phyloP scores from a whole-genome alignment of 2,113 vertebrate genomes.

The Cochlearius cochlearius region DNA sequence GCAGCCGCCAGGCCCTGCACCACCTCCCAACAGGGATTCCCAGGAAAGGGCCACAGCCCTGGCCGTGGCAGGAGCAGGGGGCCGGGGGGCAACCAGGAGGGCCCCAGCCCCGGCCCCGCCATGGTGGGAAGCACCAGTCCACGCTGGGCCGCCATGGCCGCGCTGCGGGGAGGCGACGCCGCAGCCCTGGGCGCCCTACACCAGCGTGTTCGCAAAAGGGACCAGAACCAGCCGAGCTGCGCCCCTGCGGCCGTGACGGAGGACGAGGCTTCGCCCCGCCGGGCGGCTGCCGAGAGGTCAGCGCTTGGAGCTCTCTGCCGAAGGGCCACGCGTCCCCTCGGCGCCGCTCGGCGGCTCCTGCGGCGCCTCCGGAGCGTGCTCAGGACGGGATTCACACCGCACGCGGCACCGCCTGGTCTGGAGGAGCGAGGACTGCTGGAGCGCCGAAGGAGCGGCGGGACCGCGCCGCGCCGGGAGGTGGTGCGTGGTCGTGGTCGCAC shows the following conservation, averaged over 20 bases:
- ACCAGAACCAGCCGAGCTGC: neutral
- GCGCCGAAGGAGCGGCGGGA: neutral
- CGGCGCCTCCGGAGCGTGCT: neutral
- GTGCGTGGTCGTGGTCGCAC: neutral
- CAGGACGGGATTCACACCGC: neutral
- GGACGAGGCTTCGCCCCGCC: fast-evolving
- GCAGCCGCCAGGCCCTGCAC: too few relatives aligned
- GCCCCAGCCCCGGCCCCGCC: fast-evolving
- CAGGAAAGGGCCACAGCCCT: neutral
- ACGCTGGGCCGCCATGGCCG: fast-evolving
- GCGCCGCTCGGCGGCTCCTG: neutral
- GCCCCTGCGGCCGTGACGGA: neutral
- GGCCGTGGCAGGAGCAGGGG: neutral
- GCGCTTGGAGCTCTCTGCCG: neutral
- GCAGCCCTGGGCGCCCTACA: fast-evolving
- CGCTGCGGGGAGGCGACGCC: fast-evolving
- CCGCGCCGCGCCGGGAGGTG: fast-evolving
- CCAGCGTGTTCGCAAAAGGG: neutral
- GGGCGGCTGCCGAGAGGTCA: neutral
- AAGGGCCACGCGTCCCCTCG: neutral
- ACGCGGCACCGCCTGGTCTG: fast-evolving
- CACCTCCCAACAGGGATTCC: neutral
- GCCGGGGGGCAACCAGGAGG: neutral
- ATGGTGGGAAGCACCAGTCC: neutral
- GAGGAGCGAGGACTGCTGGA: neutral